Conservation (phyloP, 2,888 invertebrate genomes). For the Embidobia sp. region DNA sequence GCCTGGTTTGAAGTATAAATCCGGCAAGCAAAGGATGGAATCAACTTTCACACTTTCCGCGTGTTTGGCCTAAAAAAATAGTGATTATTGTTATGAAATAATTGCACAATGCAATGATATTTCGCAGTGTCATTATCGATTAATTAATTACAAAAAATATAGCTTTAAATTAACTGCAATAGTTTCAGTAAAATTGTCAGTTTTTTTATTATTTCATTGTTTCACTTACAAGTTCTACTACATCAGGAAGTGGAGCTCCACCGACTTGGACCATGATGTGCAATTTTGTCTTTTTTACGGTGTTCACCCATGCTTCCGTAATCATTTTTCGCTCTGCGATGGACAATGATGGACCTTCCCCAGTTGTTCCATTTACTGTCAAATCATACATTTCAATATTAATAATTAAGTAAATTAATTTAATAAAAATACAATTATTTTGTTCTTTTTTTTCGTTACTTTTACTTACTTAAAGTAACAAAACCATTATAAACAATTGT, state of each 20-base stretch:
- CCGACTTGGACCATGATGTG: slow-evolving; percentile 89
- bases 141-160: slow-evolving; percentile 22
- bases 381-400: too few species aligned
- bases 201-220: too few species aligned
- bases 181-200: too few species aligned
- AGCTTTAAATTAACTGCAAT: too few species aligned
- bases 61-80: slow-evolving; percentile 84
- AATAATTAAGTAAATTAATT: too few species aligned
- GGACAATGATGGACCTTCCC: slow-evolving; percentile 88
- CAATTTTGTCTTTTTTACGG: slow-evolving; percentile 83
- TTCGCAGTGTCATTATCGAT: slow-evolving; percentile 9
- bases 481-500: too few species aligned
- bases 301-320: slow-evolving; percentile 85
- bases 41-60: slow-evolving; percentile 86
- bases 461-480: too few species aligned
- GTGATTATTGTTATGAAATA: not conserved
- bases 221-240: slow-evolving; percentile 85
- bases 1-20: slow-evolving; percentile 88
- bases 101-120: slow-evolving; percentile 12
- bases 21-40: slow-evolving; percentile 88
- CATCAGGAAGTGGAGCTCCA: slow-evolving; percentile 86
- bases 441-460: too few species aligned
- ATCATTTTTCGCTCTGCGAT: slow-evolving; percentile 86
- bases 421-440: too few species aligned
- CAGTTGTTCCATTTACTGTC: slow-evolving; percentile 90